These are phyloP conservation scores for Tetraneura akinire DNA, from an alignment of 1,140 invertebrate genomes.

Conservation along the genomic window DNA sequence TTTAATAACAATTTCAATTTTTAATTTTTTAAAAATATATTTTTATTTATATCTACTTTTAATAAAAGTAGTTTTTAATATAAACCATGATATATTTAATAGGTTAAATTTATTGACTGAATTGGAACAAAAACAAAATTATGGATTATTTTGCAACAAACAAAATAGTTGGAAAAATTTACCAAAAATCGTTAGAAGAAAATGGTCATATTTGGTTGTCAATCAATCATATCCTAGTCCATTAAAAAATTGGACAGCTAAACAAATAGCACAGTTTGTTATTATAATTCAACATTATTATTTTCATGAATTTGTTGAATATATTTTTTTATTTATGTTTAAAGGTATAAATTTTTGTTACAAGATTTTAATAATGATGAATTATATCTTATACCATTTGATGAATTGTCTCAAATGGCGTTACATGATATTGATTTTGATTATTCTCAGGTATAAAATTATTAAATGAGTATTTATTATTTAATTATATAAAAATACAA, in stretches of 20 bases:
- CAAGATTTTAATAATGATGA: conserved; percentile 32
- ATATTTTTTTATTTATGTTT: not conserved
- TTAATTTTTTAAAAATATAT: too few relatives aligned
- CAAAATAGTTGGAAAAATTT: conserved; percentile 8
- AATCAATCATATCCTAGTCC: conserved; percentile 1
- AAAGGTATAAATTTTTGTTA: conserved; percentile 26
- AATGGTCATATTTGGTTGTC: conserved; percentile 26
- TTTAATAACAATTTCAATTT: too few relatives aligned
- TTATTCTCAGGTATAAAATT: conserved; percentile 15
- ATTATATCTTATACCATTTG: conserved; percentile 14
- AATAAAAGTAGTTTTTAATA: too few relatives aligned
- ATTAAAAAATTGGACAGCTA: not conserved
- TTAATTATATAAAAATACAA: not conserved
- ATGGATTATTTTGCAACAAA: conserved; percentile 3
- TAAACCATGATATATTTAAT: not conserved
- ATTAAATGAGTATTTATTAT: not conserved
- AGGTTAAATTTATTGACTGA: conserved; percentile 5
- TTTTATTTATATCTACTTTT: too few relatives aligned
- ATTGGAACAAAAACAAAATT: conserved; percentile 16
- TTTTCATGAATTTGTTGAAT: not conserved
- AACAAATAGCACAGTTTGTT: conserved; percentile 26
- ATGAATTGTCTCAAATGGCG: conserved; percentile 21
- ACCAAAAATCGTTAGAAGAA: conserved; percentile 22
- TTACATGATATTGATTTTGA: conserved; percentile 24
- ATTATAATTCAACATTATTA: not conserved